phyloP scores from a whole-genome alignment of 2,888 invertebrate genomes.

The Idaea dimidiata region DNA sequence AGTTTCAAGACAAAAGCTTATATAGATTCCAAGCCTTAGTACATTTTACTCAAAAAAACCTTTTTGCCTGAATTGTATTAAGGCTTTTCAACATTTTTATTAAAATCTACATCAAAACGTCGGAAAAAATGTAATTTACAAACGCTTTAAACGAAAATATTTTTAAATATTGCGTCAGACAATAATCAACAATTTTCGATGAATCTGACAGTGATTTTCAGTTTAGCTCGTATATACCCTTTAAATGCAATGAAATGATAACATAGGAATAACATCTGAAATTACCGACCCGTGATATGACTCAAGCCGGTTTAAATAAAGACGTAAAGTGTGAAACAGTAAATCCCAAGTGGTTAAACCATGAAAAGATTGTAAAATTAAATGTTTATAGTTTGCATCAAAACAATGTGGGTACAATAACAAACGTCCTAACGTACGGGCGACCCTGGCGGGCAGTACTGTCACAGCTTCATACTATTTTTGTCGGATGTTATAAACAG shows the following conservation, averaged over 20 bases:
- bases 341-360: neutral
- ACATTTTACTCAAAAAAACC: no score
- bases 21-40: no score
- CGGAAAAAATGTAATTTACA: no score
- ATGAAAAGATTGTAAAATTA: neutral
- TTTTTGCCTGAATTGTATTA: no score
- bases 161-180: no score
- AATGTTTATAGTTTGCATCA: conserved; percentile 1
- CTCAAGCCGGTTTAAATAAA: neutral
- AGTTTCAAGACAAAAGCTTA: no score
- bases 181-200: no score
- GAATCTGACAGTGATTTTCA: no score
- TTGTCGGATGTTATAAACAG: conserved; percentile 9
- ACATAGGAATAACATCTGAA: neutral
- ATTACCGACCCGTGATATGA: neutral
- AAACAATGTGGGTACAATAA: conserved; percentile 1
- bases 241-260: neutral
- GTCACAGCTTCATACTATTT: conserved; percentile 13
- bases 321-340: conserved; percentile 1
- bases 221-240: no score
- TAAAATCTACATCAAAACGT: no score
- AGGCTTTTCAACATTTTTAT: no score
- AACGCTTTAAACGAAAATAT: no score
- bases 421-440: neutral
- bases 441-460: conserved; percentile 2